Base-by-base conservation (phyloP, 35 echinoderm and acorn worm genomes). In the Apostichopus californicus region DNA sequence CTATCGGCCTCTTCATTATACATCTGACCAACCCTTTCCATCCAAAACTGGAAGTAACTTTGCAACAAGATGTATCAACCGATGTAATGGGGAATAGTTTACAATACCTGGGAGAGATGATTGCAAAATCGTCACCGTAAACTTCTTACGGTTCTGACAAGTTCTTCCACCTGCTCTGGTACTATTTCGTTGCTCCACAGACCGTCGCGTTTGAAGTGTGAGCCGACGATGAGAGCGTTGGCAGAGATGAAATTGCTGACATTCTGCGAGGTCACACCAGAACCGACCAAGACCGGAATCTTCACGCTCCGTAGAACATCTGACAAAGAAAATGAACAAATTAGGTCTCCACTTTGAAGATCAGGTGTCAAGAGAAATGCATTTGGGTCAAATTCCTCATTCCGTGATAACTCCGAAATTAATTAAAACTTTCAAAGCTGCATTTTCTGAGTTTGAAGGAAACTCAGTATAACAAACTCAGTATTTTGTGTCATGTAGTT, bases 281-380 rank as follows among this genome's bases (percentile, higher is more conserved):
- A 98, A 15, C 96, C 96, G 59, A 98, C 92, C 87, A 98, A 61
- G 21, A 98, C 94, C 23, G 96, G 96, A 46, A 98, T 91, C 55
- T 78, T 86, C 26, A 98, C 96, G 24, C 56, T 86, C 54, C 91
- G 66, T 73, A 92, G 90, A 0, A 98, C 96, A 93, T 86, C 96
- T 98, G 80, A 56, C 89, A 81, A 9, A 12, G n/a, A 96, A 17
- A 88, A 10, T 46, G 77, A 46, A 93, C 64, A 68, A 20, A 75
- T n/a, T n/a, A 75, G 71, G 20, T 75, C 71, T 75, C 11, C 34
- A 75, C 2, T 75, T 75, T 18, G 71, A 22, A 20, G 17, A 75
- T 75, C 71, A 75, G 71, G 71, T 75, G 71, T 75, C 14, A 75
- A 75, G 7, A n/a, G 17, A 18, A 75, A 18, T 75, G 4, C 14